These are phyloP conservation scores for Cassiopea xamachana DNA, from an alignment of 30 jellyfish, hydroid and myxozoan species.

Conservation along the genomic window DNA sequence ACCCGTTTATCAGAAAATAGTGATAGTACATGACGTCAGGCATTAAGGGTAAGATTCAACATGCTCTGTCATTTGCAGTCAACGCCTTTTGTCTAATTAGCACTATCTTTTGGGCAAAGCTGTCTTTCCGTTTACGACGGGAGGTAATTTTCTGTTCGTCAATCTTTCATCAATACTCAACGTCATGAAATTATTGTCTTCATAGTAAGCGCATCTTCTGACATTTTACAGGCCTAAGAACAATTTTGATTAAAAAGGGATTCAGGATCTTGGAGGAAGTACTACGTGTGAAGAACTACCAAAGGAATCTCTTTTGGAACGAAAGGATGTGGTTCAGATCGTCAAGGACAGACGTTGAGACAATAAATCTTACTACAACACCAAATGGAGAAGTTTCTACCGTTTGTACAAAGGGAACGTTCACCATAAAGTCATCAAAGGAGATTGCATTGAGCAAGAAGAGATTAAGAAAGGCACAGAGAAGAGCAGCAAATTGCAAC, in stretches of 20 bases:
- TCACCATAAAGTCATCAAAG: conserved; percentile 29
- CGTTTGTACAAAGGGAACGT: neutral
- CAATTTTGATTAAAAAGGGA: neutral
- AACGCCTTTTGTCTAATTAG: too few species aligned
- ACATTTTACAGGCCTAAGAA: neutral
- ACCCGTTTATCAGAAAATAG: neutral
- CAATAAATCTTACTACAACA: neutral
- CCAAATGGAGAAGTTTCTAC: neutral
- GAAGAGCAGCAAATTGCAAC: neutral
- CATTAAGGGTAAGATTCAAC: neutral
- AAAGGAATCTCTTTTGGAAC: too few species aligned
- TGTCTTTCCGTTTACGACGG: too few species aligned
- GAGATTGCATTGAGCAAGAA: neutral
- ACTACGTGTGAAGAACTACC: too few species aligned
- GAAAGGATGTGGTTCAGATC: conserved; percentile 16
- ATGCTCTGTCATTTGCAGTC: too few species aligned
- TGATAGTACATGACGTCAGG: neutral
- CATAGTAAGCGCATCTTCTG: too few species aligned
- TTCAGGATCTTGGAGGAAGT: neutral
- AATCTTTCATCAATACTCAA: neutral
- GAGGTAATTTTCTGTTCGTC: neutral
- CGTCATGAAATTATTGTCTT: neutral
- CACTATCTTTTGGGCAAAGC: too few species aligned
- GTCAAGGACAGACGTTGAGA: conserved; percentile 9
- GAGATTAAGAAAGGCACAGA: neutral